Evolutionary conservation across 2,113 vertebrate genomes (phyloP), one percentile per base, ranked within the genome.

Genomic region (Fulmarus glacialis): DNA sequence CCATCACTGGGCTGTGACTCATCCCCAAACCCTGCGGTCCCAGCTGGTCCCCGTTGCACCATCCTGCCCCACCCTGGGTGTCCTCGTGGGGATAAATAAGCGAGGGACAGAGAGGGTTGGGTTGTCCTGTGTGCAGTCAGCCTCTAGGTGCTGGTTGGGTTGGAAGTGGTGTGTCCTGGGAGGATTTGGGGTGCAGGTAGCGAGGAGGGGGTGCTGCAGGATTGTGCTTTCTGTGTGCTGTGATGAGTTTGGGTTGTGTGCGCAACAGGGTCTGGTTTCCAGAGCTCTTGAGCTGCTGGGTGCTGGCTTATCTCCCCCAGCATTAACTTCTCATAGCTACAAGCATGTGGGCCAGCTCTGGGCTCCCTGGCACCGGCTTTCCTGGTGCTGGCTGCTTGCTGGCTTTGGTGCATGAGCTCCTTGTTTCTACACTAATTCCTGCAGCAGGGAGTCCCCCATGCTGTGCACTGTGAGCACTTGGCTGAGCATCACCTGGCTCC

Each of bases 221-320:
- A 0, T 4, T 17, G 72, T 3, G 38, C 2, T 63, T 16, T 15
- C 5, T 0, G 5, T 27, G 40, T 8, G 34, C 64, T 9, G 52
- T 2, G 47, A 4, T 34, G 83, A 26, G 1, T 32, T n/a, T 22
- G 53, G 63, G 56, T 2, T 47, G 34, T 6, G 19, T 20, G 60
- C 1, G 2, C 5, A 3, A 9, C 34, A 5, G 38, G 38, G 9
- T 58, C 42, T 50, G 56, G 12, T 75, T 71, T 50, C n/a, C 47
- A 9, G 36, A 38, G 45, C 7, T 34, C 26, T n/a, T 8, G 20
- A 34, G 23, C 13, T 42, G 18, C 50, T 40, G 47, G 64, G 16
- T 34, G 36, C 50, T 38, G 24, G 47, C 11, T 53, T 42, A 4
- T 24, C n/a, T 68, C 23, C 26, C 15, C 26, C 0, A 1, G n/a